Percentiles rank a stretch among this genome's conserved stretches.
These are phyloP conservation scores for Columba livia DNA, from an alignment of 2,113 vertebrate species.

Conservation along the genomic window DNA sequence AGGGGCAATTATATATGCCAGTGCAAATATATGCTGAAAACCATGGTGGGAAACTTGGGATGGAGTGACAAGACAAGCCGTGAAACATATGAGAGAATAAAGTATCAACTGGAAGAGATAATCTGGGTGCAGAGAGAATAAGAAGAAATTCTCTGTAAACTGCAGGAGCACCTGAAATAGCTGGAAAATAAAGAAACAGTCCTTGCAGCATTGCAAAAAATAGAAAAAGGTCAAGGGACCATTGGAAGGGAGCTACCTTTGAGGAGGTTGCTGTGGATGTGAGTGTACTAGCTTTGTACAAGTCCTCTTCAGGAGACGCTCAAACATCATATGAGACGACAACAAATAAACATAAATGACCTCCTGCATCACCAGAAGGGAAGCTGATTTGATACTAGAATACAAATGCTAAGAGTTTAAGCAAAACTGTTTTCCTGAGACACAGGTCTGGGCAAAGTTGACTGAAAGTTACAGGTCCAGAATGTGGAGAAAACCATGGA, in stretches of 20 bases:
- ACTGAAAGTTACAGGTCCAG: not conserved
- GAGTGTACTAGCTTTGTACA: not conserved
- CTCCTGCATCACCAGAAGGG: not conserved
- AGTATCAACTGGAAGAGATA: not conserved
- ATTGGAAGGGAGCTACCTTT: not conserved
- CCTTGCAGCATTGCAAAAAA: not conserved
- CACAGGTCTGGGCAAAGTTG: rapidly evolving
- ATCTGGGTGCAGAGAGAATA: not conserved
- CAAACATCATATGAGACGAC: not conserved
- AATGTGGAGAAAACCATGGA: not conserved
- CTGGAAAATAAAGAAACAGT: not conserved
- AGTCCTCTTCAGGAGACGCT: not conserved
- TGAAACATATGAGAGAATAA: not conserved
- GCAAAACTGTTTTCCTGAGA: not conserved
- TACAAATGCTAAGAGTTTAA: not conserved
- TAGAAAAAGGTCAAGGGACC: not conserved
- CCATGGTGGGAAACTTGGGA: not conserved
- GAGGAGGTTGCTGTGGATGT: not conserved
- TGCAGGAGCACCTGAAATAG: not conserved
- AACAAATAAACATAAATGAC: not conserved
- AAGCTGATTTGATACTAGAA: not conserved
- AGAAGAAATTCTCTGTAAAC: not conserved
- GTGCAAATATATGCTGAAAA: not conserved
- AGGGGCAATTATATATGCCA: not conserved
- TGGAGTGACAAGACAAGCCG: not conserved